A percentile compares a stretch with the other conserved stretches of the same genome.
Evolutionary conservation across 2,113 vertebrate species (phyloP).

Genomic region (Ovibos moschatus): DNA sequence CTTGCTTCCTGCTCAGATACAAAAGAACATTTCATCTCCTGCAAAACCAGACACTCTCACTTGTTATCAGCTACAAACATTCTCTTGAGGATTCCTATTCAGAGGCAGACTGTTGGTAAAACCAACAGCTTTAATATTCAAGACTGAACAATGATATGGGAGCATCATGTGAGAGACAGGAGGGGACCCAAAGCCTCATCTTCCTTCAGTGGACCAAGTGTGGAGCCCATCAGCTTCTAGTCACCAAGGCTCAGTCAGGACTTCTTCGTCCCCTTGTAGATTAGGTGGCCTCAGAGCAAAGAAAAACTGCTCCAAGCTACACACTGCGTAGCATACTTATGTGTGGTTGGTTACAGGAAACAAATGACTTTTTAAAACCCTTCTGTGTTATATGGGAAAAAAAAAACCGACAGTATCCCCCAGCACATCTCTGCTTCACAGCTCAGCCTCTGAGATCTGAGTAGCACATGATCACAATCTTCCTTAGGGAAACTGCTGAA

Average conservation of each 20-base stretch:
- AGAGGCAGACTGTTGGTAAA: slow-evolving; percentile 14
- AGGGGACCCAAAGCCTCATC: neutral
- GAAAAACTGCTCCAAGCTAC: neutral
- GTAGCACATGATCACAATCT: neutral
- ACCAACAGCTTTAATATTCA: slow-evolving; percentile 23
- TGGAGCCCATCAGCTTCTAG: neutral
- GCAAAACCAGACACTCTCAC: slow-evolving; percentile 70
- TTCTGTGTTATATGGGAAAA: neutral
- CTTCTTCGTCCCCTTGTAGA: neutral
- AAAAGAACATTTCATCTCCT: slow-evolving; percentile 71
- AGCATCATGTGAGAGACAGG: neutral
- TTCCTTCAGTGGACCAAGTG: neutral
- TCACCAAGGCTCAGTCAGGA: neutral
- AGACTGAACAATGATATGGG: neutral
- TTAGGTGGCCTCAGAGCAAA: neutral
- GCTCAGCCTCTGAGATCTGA: neutral
- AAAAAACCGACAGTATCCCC: neutral
- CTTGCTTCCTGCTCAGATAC: slow-evolving; percentile 57
- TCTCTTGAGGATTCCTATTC: slow-evolving; percentile 59
- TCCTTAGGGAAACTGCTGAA: neutral
- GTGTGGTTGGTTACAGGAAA: neutral
- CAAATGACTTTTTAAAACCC: neutral
- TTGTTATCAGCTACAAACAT: slow-evolving; percentile 64
- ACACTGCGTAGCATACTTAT: neutral
- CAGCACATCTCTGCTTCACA: neutral